Evolutionary conservation across 2,888 invertebrate genomes (phyloP).

Genomic region (Bhutanitis thaidina): DNA sequence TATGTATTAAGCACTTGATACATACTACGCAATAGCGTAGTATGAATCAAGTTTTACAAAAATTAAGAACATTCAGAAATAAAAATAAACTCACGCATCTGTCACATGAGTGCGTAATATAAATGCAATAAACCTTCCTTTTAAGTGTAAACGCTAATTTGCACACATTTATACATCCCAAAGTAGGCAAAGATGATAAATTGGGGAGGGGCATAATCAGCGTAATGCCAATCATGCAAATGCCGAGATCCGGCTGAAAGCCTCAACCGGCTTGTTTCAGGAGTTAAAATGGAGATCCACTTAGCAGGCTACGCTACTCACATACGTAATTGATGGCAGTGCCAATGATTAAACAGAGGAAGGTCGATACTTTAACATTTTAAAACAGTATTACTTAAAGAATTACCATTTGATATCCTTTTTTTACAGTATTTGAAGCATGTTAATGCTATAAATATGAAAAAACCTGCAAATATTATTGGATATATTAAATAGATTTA

Average conservation of each 20-base stretch:
- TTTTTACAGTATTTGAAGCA: no score
- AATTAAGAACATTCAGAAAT: no score
- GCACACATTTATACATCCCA: constrained; percentile 65
- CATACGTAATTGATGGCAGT: constrained; percentile 71
- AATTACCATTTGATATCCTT: no score
- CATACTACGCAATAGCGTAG: no score
- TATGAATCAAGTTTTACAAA: no score
- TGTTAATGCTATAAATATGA: no score
- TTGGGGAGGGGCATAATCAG: constrained; percentile 58
- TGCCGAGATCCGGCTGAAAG: constrained; percentile 78
- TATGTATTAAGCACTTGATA: no score
- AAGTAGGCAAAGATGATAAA: constrained; percentile 35
- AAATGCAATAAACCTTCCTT: constrained; percentile 24
- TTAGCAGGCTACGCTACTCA: constrained; percentile 74
- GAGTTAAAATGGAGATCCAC: constrained; percentile 80
- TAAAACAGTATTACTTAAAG: no score
- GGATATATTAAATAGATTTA: no score
- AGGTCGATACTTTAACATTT: background rate
- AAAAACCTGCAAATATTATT: no score
- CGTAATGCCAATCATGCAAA: constrained; percentile 80
- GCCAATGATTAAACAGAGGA: constrained; percentile 40
- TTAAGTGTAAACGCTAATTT: constrained; percentile 61
- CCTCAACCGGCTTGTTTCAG: constrained; percentile 78
- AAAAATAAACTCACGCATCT: constrained; percentile 15
- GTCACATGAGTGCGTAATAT: background rate